Percentiles rank a stretch among this genome's conserved stretches.
phyloP scores from a whole-genome alignment of 2,113 vertebrate species.

The Agapornis roseicollis region DNA sequence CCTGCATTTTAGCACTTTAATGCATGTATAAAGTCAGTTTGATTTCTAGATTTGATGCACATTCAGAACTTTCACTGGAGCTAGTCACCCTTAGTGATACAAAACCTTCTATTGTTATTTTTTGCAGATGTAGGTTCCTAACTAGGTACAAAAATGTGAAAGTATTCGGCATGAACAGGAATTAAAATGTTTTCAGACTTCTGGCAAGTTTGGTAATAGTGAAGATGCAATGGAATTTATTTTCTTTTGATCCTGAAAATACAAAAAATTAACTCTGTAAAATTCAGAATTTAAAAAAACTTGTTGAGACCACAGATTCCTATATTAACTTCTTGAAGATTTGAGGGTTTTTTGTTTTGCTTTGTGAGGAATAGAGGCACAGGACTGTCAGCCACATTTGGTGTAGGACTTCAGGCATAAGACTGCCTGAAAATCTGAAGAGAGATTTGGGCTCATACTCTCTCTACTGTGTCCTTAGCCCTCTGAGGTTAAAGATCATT shows the following conservation, averaged over 20 bases:
- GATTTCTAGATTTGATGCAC: not conserved
- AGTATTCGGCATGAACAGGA: not conserved
- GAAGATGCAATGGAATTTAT: not conserved
- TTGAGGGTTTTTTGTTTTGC: rapidly evolving
- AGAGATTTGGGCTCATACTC: not conserved
- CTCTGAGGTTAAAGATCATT: not conserved
- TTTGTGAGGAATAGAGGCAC: not conserved
- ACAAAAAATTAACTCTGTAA: not conserved
- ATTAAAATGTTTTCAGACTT: not conserved
- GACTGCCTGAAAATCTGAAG: not conserved
- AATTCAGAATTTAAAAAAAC: not conserved
- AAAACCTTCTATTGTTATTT: not conserved
- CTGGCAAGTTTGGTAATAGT: not conserved
- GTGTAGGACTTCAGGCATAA: not conserved
- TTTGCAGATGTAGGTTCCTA: not conserved
- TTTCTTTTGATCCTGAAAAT: not conserved
- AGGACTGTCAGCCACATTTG: not conserved
- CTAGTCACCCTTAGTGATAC: not conserved
- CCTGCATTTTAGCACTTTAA: not conserved
- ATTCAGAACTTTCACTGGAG: not conserved
- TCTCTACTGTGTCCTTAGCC: not conserved
- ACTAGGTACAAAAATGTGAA: not conserved
- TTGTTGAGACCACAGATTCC: not conserved
- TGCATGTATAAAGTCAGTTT: not conserved
- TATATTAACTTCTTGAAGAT: not conserved